These are phyloP conservation scores for Camptogramma bilineatum DNA, from an alignment of 2,888 invertebrate genomes.

Conservation along the genomic window DNA sequence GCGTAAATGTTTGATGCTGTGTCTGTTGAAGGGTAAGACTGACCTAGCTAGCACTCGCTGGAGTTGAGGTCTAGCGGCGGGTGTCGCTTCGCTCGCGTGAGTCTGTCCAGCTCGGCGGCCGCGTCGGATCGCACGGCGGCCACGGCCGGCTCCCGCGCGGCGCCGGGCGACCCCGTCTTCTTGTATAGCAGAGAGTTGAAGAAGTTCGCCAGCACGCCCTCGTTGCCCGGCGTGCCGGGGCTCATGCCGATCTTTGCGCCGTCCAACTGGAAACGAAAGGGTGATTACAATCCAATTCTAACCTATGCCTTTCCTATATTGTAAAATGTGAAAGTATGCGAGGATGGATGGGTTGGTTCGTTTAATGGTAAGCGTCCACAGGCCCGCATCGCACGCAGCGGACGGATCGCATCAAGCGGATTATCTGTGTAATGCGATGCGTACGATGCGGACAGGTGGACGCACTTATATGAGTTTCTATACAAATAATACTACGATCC, in stretches of 20 bases:
- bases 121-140: conserved; percentile 93
- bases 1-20: too few relatives aligned
- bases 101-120: conserved; percentile 95
- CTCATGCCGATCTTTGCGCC: conserved; percentile 89
- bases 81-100: conserved; percentile 90
- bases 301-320: too few relatives aligned
- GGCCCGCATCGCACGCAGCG: too few relatives aligned
- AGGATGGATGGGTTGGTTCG: too few relatives aligned
- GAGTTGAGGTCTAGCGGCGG: conserved; percentile 88
- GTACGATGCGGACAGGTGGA: too few relatives aligned
- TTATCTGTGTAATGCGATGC: too few relatives aligned
- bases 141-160: conserved; percentile 74
- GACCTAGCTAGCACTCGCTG: conserved; percentile 68
- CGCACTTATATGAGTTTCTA: too few relatives aligned
- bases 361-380: too few relatives aligned
- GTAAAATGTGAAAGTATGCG: too few relatives aligned
- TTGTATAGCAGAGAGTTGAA: conserved; percentile 98
- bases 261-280: conserved; percentile 85
- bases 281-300: not conserved
- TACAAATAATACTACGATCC: too few relatives aligned
- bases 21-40: too few relatives aligned
- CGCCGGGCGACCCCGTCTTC: conserved; percentile 91
- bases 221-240: conserved; percentile 89
- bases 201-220: conserved; percentile 98
- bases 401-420: too few relatives aligned